These are phyloP conservation scores for Micronisus gabar DNA, from an alignment of 2,113 vertebrate genomes.

Conservation along the genomic window DNA sequence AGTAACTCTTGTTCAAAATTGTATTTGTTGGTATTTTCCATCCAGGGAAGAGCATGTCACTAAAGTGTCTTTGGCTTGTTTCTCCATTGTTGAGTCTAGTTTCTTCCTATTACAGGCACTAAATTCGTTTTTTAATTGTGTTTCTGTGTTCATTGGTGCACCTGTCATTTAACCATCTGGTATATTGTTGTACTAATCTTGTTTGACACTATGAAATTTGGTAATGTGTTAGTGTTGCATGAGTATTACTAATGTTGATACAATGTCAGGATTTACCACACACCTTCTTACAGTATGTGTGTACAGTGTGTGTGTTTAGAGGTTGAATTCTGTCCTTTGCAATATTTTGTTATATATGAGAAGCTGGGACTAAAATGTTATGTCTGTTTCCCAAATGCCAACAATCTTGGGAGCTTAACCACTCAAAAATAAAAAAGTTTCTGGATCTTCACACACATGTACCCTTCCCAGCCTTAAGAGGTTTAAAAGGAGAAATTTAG, in stretches of 20 bases:
- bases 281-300: neutral
- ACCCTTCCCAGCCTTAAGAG: neutral
- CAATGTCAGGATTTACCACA: neutral
- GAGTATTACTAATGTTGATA: neutral
- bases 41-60: neutral
- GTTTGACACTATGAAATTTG: neutral
- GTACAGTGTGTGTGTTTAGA: neutral
- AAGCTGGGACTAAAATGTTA: neutral
- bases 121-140: neutral
- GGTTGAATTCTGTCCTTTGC: neutral
- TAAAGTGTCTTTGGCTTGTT: neutral
- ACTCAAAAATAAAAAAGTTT: neutral
- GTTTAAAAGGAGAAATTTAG: neutral
- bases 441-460: neutral
- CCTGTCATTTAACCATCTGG: neutral
- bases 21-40: neutral
- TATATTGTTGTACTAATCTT: neutral
- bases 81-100: neutral
- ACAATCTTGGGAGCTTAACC: neutral
- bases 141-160: neutral
- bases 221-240: neutral
- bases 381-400: neutral
- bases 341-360: neutral
- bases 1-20: neutral
- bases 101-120: neutral